Conservation (phyloP, 2,797 vertebrate genomes). For the Parauchenoglanis ngamensis region DNA sequence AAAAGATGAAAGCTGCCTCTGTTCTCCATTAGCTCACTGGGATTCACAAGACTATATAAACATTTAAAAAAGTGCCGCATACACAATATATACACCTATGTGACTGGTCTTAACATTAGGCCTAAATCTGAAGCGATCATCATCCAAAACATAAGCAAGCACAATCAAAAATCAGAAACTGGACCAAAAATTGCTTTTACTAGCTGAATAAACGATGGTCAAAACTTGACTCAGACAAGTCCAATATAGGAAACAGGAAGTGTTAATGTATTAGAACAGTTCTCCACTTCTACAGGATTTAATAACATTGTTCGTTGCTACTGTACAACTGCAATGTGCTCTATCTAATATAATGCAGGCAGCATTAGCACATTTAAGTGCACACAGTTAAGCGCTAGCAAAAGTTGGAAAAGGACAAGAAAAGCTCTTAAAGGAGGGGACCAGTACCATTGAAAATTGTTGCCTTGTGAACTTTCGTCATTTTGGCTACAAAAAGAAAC, state of each 20-base stretch:
- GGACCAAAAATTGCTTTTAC: background rate
- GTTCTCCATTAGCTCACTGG: slow-evolving; percentile 17
- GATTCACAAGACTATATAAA: slow-evolving; percentile 7
- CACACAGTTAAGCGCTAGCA: background rate
- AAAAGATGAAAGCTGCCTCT: slow-evolving; percentile 26
- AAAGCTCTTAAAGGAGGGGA: background rate
- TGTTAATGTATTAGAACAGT: background rate
- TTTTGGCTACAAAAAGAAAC: background rate
- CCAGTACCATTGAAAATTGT: background rate
- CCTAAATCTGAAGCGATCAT: background rate
- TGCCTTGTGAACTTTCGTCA: background rate
- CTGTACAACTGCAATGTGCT: background rate
- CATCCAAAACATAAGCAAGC: background rate
- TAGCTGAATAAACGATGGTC: background rate
- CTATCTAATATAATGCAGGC: background rate
- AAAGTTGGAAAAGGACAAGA: no score
- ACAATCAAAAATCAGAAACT: background rate
- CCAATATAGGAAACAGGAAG: background rate
- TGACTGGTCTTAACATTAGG: background rate
- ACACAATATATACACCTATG: background rate
- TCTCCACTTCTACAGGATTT: background rate
- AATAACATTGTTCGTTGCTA: background rate
- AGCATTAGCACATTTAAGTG: background rate
- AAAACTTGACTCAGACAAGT: background rate
- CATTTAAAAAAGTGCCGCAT: slow-evolving; percentile 8